These are phyloP conservation scores for Chlamydotis undulata DNA, from an alignment of 2,113 vertebrate species.

Conservation along the genomic window DNA sequence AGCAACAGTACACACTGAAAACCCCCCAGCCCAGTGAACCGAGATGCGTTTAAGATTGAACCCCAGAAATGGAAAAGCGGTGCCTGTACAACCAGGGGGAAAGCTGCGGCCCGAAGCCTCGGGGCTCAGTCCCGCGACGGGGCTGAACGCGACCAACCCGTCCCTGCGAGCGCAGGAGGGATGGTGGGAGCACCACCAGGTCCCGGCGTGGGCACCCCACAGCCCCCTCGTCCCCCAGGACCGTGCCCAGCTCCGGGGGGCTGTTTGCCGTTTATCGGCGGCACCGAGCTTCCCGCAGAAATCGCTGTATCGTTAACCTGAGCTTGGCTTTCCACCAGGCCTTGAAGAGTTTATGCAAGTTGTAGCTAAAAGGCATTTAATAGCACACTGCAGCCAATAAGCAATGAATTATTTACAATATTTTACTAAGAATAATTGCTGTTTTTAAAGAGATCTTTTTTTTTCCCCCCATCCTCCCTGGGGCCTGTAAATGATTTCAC, in stretches of 20 bases:
- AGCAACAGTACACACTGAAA: not conserved
- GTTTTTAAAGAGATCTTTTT: slow-evolving; percentile 13
- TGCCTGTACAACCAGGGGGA: not conserved
- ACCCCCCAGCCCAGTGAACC: not conserved
- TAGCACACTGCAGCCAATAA: slow-evolving; percentile 55
- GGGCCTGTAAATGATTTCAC: slow-evolving; percentile 18
- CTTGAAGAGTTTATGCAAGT: slow-evolving; percentile 35
- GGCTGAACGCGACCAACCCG: accelerated
- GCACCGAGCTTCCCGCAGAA: not conserved
- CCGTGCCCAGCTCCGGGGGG: accelerated
- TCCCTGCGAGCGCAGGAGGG: too few relatives aligned
- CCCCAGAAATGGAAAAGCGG: not conserved
- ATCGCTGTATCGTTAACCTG: not conserved
- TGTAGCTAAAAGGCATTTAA: slow-evolving; percentile 67
- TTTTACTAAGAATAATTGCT: slow-evolving; percentile 68
- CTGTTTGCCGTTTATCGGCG: accelerated
- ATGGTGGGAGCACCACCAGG: not conserved
- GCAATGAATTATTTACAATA: slow-evolving; percentile 68
- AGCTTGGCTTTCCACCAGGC: slow-evolving; percentile 40
- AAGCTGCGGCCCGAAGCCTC: not conserved
- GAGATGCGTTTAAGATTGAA: accelerated
- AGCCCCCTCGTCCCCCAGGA: not conserved
- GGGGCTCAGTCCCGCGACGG: accelerated
- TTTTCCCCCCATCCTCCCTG: not conserved
- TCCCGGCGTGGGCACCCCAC: not conserved